These are phyloP conservation scores for Ostrea denselamellosa DNA, from an alignment of 1,140 invertebrate species.

Conservation along the genomic window DNA sequence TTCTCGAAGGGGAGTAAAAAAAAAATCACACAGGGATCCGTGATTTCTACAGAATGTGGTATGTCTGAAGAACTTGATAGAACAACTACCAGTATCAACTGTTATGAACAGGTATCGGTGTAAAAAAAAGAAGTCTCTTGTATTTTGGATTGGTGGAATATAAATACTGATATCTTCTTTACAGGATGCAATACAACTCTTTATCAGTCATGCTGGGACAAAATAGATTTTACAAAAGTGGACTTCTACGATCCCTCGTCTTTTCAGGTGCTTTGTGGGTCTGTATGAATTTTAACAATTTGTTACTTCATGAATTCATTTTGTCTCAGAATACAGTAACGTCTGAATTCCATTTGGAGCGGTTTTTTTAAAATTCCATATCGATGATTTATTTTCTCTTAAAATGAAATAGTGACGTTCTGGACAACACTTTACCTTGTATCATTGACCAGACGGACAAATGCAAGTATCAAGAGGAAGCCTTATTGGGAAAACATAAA, in stretches of 20 bases:
- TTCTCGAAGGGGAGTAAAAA: no score
- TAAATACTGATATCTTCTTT: background rate
- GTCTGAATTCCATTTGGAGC: no score
- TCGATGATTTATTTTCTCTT: no score
- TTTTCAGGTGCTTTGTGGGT: background rate
- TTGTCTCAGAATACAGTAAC: background rate
- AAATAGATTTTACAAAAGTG: background rate
- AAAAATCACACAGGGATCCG: no score
- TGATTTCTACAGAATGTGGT: no score
- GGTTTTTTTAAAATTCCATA: no score
- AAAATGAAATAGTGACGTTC: background rate
- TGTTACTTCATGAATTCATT: background rate
- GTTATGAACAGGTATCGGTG: no score
- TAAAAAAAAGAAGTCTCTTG: no score
- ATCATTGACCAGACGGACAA: background rate
- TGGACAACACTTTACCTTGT: background rate
- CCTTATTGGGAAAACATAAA: background rate
- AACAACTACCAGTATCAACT: no score
- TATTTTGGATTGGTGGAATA: no score
- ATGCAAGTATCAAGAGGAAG: background rate
- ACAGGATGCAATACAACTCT: background rate
- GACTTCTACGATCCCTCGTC: background rate
- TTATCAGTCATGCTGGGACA: slow-evolving; percentile 6
- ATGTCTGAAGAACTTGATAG: no score
- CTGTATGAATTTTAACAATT: background rate